Evolutionary conservation across 1,140 invertebrate species (phyloP).

Genomic region (Drosophila rhopaloa): DNA sequence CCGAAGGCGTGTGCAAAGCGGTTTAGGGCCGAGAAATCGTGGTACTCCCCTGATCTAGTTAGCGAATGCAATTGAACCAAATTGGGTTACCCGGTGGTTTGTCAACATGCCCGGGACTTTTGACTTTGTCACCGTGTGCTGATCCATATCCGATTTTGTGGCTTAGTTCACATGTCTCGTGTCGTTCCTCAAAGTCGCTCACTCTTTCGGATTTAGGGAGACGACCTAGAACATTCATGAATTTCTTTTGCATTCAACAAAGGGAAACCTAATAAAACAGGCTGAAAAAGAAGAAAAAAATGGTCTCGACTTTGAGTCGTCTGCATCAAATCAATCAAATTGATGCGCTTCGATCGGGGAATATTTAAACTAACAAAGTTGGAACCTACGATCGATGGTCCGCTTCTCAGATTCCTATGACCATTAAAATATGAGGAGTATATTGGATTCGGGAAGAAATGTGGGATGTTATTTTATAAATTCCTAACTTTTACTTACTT

Average conservation of each 20-base stretch:
- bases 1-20: conserved; percentile 63
- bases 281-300: neutral
- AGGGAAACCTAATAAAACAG: neutral
- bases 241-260: conserved; percentile 28
- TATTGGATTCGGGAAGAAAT: neutral
- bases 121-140: conserved; percentile 51
- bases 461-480: no score
- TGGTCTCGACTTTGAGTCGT: conserved; percentile 33
- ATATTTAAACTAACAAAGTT: conserved; percentile 76
- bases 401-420: no score
- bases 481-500: no score
- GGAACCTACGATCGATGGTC: neutral
- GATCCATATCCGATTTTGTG: conserved; percentile 35
- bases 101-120: conserved; percentile 39
- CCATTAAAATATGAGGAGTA: neutral
- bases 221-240: conserved; percentile 13
- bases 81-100: conserved; percentile 50
- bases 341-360: conserved; percentile 71
- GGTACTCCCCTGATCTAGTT: conserved; percentile 58
- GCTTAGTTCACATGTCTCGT: conserved; percentile 2
- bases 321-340: conserved; percentile 77
- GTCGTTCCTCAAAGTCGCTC: conserved; percentile 5
- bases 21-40: conserved; percentile 23
- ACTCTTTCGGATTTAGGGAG: neutral
- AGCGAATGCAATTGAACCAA: conserved; percentile 58